phyloP scores from a whole-genome alignment of 2,113 vertebrate species.

The Psittacara wagleri region DNA sequence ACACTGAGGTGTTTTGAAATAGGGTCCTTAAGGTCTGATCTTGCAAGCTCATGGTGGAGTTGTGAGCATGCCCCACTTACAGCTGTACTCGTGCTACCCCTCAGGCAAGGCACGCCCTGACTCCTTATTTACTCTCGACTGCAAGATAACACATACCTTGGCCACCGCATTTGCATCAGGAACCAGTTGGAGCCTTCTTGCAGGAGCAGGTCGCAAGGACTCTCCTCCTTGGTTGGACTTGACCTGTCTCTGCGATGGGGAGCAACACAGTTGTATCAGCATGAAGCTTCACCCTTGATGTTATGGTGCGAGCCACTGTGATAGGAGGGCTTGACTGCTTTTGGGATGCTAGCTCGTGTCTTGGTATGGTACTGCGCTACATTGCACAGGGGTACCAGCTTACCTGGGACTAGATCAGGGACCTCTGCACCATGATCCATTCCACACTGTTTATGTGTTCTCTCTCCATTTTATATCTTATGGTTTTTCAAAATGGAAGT shows the following conservation, averaged over 20 bases:
- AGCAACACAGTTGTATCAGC: background rate
- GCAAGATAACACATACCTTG: background rate
- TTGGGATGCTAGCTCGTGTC: rapidly evolving
- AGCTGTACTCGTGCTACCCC: rapidly evolving
- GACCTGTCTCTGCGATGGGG: background rate
- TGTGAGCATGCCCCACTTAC: background rate
- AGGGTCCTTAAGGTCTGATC: background rate
- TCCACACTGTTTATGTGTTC: background rate
- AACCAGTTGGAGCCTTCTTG: background rate
- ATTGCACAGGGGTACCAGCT: rapidly evolving
- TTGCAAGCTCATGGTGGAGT: background rate
- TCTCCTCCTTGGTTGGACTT: background rate
- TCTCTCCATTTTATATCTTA: background rate
- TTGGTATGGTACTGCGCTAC: rapidly evolving
- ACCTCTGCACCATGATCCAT: background rate
- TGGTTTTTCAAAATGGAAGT: background rate
- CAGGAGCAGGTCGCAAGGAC: background rate
- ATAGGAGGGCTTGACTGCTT: background rate
- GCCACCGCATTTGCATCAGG: rapidly evolving
- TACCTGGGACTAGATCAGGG: background rate
- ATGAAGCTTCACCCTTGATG: rapidly evolving
- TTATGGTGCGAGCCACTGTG: rapidly evolving
- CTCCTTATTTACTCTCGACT: background rate
- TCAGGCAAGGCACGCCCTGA: background rate
- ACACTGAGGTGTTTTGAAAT: background rate